These are phyloP conservation scores for Phalera bucephala DNA, from an alignment of 2,888 invertebrate genomes.

Conservation along the genomic window DNA sequence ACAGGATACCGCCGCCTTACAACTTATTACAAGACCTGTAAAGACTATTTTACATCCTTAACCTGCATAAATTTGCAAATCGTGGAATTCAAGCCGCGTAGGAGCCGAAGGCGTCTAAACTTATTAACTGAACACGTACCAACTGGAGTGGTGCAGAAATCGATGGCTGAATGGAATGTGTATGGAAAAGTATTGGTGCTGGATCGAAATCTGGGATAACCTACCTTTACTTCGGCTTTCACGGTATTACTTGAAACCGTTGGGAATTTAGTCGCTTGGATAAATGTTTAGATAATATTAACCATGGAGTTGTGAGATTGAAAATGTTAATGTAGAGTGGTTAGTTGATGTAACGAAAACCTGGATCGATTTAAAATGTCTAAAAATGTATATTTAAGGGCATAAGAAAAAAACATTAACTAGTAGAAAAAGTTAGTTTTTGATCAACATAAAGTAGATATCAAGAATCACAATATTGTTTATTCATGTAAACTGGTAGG, in stretches of 20 bases:
- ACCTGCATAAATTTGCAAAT: conserved; percentile 2
- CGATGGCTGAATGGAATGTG: conserved; percentile 35
- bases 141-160: conserved; percentile 28
- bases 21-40: conserved; percentile 5
- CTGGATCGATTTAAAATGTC: no score
- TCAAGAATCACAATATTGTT: no score
- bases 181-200: conserved; percentile 24
- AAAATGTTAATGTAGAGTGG: no score
- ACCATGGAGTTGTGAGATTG: no score
- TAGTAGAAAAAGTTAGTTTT: no score
- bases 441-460: no score
- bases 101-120: conserved; percentile 44
- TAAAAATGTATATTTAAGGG: no score
- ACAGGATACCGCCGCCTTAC: not conserved
- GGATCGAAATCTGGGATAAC: conserved; percentile 27
- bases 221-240: not conserved
- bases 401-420: no score
- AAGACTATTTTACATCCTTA: conserved; percentile 9
- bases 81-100: conserved; percentile 42
- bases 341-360: no score
- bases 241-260: not conserved
- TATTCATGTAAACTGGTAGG: no score
- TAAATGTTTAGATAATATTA: no score
- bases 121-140: conserved; percentile 51
- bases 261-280: not conserved